Conservation (phyloP, 37 sponge, comb jelly and placozoan genomes). For the Halichondria panicea region DNA sequence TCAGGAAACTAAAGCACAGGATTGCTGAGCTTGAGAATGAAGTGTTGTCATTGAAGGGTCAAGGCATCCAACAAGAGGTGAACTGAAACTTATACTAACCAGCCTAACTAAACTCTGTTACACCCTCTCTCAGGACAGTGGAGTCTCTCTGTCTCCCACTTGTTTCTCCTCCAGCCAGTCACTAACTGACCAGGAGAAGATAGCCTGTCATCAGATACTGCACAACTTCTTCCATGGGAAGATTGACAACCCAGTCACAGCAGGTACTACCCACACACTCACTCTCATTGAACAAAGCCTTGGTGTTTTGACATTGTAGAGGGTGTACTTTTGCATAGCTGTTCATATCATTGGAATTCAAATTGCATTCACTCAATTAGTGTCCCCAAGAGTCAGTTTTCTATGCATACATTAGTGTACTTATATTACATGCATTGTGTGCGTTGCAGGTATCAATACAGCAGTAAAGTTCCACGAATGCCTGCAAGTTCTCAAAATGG, state of each 20-base stretch:
- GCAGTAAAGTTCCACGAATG: slow-evolving; percentile 65
- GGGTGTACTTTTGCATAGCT: background rate
- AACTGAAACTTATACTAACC: background rate
- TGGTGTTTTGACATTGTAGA: background rate
- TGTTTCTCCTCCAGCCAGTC: background rate
- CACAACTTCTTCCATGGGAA: slow-evolving; percentile 71
- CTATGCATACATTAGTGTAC: no score
- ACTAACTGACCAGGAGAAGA: slow-evolving; percentile 30
- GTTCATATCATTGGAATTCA: background rate
- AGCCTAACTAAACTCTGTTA: background rate
- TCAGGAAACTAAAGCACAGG: slow-evolving; percentile 68
- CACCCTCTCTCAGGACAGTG: background rate
- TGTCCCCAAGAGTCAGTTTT: background rate
- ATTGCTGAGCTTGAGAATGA: slow-evolving; percentile 75
- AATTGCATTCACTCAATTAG: background rate
- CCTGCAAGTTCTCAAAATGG: slow-evolving; percentile 50
- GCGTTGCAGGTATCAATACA: slow-evolving; percentile 70
- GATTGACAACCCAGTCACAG: slow-evolving; percentile 60
- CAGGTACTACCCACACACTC: slow-evolving; percentile 32
- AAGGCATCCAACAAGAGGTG: background rate
- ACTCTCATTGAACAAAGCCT: background rate
- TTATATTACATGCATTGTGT: no score
- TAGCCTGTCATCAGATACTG: slow-evolving; percentile 60
- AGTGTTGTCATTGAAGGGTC: slow-evolving; percentile 19
- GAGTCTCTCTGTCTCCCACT: background rate